Evolutionary conservation across 2,797 vertebrate species (phyloP), one percentile per base, ranked within the genome.

Genomic region (Mormyrus hasselquistii): DNA sequence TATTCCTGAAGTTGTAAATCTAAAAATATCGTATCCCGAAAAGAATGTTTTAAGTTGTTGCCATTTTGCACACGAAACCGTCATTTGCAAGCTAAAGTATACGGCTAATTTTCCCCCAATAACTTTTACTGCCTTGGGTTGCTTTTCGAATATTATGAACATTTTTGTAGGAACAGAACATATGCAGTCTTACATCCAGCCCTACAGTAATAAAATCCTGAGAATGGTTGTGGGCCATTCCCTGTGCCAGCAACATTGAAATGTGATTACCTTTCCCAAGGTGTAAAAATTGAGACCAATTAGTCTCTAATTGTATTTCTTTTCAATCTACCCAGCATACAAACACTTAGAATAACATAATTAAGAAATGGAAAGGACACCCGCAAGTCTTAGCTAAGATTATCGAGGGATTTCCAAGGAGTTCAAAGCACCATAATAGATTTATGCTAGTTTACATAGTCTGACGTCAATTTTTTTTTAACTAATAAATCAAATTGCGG

Each of bases 401-500:
- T 49, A 8, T 50, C 44, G 22, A 50, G 44, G 44, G 44, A 85
- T 85, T 47, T 85, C 44, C 44, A 2, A 50, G 6, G n/a, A 85
- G 41, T 19, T 41, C 9, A 82, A 52, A 50, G 65, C n/a, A 12
- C 41, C n/a, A 62, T n/a, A 44, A 87, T 83, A 73, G 41, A 44
- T 83, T 86, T 50, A 47, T 88, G 89, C 57, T 90, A 65, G 29
- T 57, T 52, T 47, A 50, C 4, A 65, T 85, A 52, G 7, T n/a
- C 62, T 52, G 22, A 19, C 44, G 29, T 47, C 82, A 88, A 22
- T 25, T 25, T 84, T 9, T 52, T 52, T 87, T 44, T 1, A 16
- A 44, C 16, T 84, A 62, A 85, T 88, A 25, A 84, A 55, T 90
- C 73, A 62, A n/a, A 62, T 16, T 76, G 16, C 8, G 25, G 62